Base-by-base conservation (phyloP, 2,797 vertebrate genomes). In the Sebastes trivittatus region DNA sequence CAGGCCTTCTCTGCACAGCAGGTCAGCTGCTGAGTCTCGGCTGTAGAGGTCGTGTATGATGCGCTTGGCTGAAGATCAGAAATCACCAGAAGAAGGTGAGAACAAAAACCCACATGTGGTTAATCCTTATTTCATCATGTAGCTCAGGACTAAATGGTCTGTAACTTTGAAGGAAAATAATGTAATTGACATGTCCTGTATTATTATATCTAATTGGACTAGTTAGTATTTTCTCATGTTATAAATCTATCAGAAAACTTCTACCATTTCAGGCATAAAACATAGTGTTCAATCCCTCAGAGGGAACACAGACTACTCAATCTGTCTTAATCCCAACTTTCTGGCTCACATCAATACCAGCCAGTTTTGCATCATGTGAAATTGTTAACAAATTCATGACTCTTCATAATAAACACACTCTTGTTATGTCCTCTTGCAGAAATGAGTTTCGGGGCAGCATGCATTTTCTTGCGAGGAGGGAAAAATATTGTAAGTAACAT, bases 401-500 rank as follows among this genome's bases (percentile, higher is more conserved):
- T 32, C 69, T 59, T 76, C 22, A 23, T 34, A 34, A 49, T 60
- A 8, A 10, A 14, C 20, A 29, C 16, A 32, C 30, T 83, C 27
- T 83, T 65, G 20, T 71, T 25, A 20, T 79, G 68, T 64, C 54
- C 27, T 52, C 16, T 71, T 52, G 32, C 86, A 93, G 92, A 89
- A 13, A 96, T 96, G 94, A 95, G 94, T 72, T 90, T 92, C 1
- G 94, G 95, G 8, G 91, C 94, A 42, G 96, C 96, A 0, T 96
- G 96, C 83, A 95, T 96, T 79, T 96, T 96, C 88, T 54, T 96
- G 83, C 92, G 95, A 23, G 95, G 95, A 81, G 95, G 94, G 9
- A 96, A 96, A 85, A 93, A 92, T 64, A 89, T 91, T n/a, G 94
- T 95, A 59, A 93, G 94, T 94, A 75, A 20, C 46, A 20, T 32